A percentile compares a stretch with the other conserved stretches of the same genome.
Conservation (phyloP, 2,113 vertebrate genomes). For the Scortum barcoo region DNA sequence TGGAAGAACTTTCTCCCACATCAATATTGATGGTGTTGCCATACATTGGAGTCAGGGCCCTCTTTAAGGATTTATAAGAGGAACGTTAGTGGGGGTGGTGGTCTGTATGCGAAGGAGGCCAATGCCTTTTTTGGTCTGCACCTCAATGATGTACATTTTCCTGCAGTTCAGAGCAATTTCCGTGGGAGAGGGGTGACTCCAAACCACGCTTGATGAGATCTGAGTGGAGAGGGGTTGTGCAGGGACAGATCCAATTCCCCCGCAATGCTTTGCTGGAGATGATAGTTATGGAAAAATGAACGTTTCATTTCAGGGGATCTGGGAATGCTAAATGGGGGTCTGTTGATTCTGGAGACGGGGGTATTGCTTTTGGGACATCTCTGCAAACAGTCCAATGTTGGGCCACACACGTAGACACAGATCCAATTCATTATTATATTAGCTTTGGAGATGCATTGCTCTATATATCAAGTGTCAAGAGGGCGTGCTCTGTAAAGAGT, state of each 20-base stretch:
- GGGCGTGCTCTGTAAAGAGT: constrained; percentile 34
- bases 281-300: constrained; percentile 67
- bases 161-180: constrained; percentile 75
- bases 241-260: constrained; percentile 77
- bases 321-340: constrained; percentile 69
- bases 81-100: constrained; percentile 47
- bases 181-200: constrained; percentile 59
- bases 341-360: constrained; percentile 77
- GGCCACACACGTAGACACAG: constrained; percentile 67
- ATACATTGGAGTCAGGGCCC: constrained; percentile 77
- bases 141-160: constrained; percentile 73
- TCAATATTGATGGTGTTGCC: constrained; percentile 87
- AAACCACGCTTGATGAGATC: constrained; percentile 74
- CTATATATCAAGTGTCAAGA: constrained; percentile 60
- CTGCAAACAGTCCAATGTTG: constrained; percentile 62
- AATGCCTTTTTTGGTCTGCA: constrained; percentile 65
- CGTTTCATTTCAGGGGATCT: constrained; percentile 79
- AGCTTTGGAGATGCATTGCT: constrained; percentile 68
- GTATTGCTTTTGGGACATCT: constrained; percentile 79
- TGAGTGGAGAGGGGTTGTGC: constrained; percentile 52
- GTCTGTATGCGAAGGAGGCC: constrained; percentile 51
- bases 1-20: constrained; percentile 83
- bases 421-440: constrained; percentile 75
- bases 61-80: constrained; percentile 85
- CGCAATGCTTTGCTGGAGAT: constrained; percentile 70